Percentiles rank a stretch among this genome's conserved stretches.
These are phyloP conservation scores for Malacosoma neustria DNA, from an alignment of 2,888 invertebrate species.

Conservation along the genomic window DNA sequence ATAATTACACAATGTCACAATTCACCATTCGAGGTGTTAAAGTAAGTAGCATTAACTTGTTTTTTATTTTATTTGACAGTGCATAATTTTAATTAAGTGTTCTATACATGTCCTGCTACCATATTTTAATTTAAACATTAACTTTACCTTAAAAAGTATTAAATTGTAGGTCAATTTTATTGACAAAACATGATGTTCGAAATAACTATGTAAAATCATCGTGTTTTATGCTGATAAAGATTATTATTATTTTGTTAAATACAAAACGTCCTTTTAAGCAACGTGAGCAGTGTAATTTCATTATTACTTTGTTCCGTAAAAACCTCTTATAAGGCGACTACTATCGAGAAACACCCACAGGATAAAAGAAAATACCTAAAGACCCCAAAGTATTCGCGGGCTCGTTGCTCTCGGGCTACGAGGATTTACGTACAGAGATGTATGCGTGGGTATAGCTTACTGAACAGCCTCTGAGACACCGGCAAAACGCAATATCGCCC, in stretches of 20 bases:
- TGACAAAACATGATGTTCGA: too few species aligned
- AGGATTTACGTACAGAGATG: conserved; percentile 36
- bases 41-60: neutral
- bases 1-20: conserved; percentile 29
- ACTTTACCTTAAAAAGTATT: too few species aligned
- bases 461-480: conserved; percentile 58
- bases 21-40: conserved; percentile 11
- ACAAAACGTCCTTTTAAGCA: conserved; percentile 12
- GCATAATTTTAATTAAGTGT: too few species aligned
- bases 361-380: conserved; percentile 39
- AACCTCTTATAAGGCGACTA: conserved; percentile 24
- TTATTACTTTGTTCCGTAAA: conserved; percentile 20
- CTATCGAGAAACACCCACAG: conserved; percentile 29
- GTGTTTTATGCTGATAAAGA: too few species aligned
- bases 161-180: too few species aligned
- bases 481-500: conserved; percentile 72
- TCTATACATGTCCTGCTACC: too few species aligned
- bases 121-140: too few species aligned
- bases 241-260: too few species aligned
- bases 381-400: conserved; percentile 41
- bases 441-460: conserved; percentile 44
- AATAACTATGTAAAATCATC: too few species aligned
- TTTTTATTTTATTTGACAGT: too few species aligned
- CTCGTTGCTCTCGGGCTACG: conserved; percentile 38
- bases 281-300: conserved; percentile 19